phyloP scores from a whole-genome alignment of 2,888 invertebrate genomes.

The Scrobipalpa atriplicella region DNA sequence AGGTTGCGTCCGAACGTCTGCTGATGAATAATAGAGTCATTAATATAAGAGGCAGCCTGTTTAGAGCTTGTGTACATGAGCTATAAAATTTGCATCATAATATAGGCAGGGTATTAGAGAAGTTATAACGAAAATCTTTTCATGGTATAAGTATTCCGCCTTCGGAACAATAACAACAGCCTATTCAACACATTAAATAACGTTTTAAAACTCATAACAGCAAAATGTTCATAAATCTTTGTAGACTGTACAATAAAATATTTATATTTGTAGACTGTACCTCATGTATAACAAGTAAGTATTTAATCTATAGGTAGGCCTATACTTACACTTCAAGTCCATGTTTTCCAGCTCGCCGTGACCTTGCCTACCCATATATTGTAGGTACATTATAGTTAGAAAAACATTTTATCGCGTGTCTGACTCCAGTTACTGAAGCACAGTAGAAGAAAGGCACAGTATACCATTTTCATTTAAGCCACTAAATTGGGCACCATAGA shows the following conservation, averaged over 20 bases:
- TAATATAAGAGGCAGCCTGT: background rate
- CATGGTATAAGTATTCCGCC: no score
- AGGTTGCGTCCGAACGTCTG: conserved; percentile 45
- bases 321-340: no score
- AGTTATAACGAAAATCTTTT: background rate
- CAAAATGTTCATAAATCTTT: no score
- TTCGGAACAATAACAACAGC: no score
- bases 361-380: background rate
- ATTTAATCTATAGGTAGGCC: no score
- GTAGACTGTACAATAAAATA: no score
- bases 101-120: background rate
- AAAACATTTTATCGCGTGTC: background rate
- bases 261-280: no score
- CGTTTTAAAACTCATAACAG: no score
- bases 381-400: background rate
- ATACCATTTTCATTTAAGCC: background rate
- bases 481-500: no score
- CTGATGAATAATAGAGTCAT: conserved; percentile 51
- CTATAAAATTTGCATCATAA: conserved; percentile 23
- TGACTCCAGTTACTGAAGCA: background rate
- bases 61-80: background rate
- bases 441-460: background rate
- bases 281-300: no score
- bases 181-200: no score
- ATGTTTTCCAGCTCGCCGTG: background rate